Percentiles rank a stretch among this genome's conserved stretches.
Conservation (phyloP, 2,797 vertebrate genomes). For the Protosalanx chinensis region DNA sequence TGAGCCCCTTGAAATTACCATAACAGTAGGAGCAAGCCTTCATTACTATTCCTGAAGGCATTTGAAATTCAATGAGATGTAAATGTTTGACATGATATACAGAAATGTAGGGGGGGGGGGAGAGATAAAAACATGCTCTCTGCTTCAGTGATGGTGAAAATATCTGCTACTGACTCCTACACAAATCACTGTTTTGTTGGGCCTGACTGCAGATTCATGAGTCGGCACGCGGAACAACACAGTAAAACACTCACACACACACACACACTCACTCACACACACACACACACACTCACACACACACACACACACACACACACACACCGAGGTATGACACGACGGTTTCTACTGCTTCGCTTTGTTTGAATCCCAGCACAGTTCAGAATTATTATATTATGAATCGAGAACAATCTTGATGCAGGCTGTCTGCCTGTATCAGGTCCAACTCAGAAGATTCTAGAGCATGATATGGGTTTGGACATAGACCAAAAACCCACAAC, state of each 20-base stretch:
- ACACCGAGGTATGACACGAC: slow-evolving; percentile 45
- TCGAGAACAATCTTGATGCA: no score
- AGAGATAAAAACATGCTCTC: slow-evolving; percentile 71
- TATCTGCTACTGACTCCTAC: slow-evolving; percentile 69
- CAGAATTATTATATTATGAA: no score
- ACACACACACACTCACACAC: slow-evolving; percentile 42
- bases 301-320: slow-evolving; percentile 22
- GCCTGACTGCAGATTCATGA: slow-evolving; percentile 46
- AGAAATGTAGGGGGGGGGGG: slow-evolving; percentile 56
- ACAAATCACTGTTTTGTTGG: slow-evolving; percentile 61
- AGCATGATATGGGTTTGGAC: not conserved
- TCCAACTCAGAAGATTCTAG: no score
- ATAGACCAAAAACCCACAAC: not conserved
- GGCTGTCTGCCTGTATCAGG: no score
- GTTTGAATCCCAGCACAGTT: no score
- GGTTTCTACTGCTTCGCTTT: slow-evolving; percentile 20
- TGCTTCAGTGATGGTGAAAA: slow-evolving; percentile 75
- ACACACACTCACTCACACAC: slow-evolving; percentile 14
- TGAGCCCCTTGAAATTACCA: slow-evolving; percentile 69
- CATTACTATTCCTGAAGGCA: slow-evolving; percentile 80
- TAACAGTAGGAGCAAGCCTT: slow-evolving; percentile 79
- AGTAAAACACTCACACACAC: slow-evolving; percentile 31
- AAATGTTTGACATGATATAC: slow-evolving; percentile 81
- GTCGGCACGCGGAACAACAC: slow-evolving; percentile 45
- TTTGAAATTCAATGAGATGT: slow-evolving; percentile 86